These are phyloP conservation scores for Falcaria lacertinaria DNA, from an alignment of 2,888 invertebrate species.

Conservation along the genomic window DNA sequence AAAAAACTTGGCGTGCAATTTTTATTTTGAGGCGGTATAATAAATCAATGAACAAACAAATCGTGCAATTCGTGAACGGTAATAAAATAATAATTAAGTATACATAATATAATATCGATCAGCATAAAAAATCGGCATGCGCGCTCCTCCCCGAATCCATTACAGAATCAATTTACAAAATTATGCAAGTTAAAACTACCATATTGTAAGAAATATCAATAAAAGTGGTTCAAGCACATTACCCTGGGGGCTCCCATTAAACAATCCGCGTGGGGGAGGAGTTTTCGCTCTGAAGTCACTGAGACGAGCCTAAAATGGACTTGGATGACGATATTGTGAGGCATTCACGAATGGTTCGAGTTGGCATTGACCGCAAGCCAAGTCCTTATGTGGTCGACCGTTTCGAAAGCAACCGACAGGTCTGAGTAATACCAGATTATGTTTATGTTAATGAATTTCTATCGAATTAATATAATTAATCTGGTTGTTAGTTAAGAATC, in stretches of 20 bases:
- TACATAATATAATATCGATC: not conserved
- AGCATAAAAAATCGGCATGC: too few relatives aligned
- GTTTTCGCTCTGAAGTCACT: conserved; percentile 42
- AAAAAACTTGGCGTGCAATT: too few relatives aligned
- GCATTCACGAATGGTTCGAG: conserved; percentile 32
- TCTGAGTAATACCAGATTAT: conserved; percentile 22
- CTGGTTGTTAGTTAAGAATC: conserved; percentile 10
- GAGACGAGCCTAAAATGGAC: conserved; percentile 58
- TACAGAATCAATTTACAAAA: conserved; percentile 2
- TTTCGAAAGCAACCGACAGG: conserved; percentile 50
- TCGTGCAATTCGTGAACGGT: too few relatives aligned
- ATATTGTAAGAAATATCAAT: conserved; percentile 20
- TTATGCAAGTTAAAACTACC: conserved; percentile 4
- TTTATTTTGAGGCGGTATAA: too few relatives aligned
- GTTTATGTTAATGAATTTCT: conserved; percentile 3
- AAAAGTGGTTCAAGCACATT: conserved; percentile 42
- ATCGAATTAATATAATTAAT: conserved; percentile 18
- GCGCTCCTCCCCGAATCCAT: not conserved
- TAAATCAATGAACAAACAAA: too few relatives aligned
- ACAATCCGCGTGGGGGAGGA: conserved; percentile 45
- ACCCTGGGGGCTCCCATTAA: conserved; percentile 57
- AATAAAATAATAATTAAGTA: too few relatives aligned
- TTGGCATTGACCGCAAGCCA: conserved; percentile 61
- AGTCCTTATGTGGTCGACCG: conserved; percentile 50
- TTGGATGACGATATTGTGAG: conserved; percentile 47